Percentiles rank a stretch among this genome's conserved stretches.
Conservation (phyloP, 1,140 invertebrate species). For the Semibalanus balanoides region DNA sequence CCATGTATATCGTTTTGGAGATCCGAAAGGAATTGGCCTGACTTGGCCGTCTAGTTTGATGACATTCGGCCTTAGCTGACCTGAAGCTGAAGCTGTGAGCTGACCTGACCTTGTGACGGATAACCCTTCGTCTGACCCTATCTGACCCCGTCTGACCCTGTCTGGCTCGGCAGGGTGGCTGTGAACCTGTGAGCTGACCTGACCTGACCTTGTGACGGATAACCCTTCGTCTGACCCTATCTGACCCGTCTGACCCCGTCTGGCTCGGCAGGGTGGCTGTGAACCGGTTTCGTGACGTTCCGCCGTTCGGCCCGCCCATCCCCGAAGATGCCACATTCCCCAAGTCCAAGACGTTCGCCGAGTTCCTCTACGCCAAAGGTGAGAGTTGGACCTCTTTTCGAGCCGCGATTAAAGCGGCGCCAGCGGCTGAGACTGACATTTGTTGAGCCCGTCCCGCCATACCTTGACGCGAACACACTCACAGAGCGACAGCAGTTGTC, state of each 20-base stretch:
- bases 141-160: slow-evolving; percentile 6
- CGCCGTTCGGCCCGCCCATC: slow-evolving; percentile 87
- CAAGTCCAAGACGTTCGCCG: slow-evolving; percentile 77
- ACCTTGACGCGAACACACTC: too few species aligned
- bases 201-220: too few species aligned
- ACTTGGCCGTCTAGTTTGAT: too few species aligned
- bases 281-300: slow-evolving; percentile 84
- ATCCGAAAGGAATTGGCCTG: too few species aligned
- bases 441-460: too few species aligned
- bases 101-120: background rate
- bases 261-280: slow-evolving; percentile 71
- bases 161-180: slow-evolving; percentile 56
- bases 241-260: slow-evolving; percentile 10
- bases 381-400: too few species aligned
- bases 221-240: background rate
- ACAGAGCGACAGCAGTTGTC: too few species aligned
- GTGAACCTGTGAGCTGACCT: slow-evolving; percentile 28
- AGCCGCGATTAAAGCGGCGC: too few species aligned
- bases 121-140: background rate
- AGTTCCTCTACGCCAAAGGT: slow-evolving; percentile 85
- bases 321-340: slow-evolving; percentile 65
- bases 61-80: too few species aligned
- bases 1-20: too few species aligned
- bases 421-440: too few species aligned
- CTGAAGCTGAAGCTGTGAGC: too few species aligned